Evolutionary conservation across 2,888 invertebrate species (phyloP).

Genomic region (Ceramica pisi): DNA sequence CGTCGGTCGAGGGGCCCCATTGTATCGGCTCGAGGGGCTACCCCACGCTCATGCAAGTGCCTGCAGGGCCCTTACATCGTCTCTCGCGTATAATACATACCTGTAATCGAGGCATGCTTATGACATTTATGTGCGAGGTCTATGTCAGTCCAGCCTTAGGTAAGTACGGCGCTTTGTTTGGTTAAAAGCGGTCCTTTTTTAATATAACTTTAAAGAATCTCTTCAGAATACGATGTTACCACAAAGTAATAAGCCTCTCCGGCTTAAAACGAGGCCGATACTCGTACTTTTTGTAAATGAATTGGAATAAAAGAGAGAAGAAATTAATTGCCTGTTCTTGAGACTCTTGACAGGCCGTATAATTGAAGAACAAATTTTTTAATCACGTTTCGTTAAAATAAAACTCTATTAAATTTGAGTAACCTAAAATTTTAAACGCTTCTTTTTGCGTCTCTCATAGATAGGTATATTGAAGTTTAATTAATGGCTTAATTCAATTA

Average conservation of each 20-base stretch:
- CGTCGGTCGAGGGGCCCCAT: slow-evolving; percentile 57
- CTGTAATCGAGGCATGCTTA: slow-evolving; percentile 39
- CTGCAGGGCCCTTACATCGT: slow-evolving; percentile 47
- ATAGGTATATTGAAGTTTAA: slow-evolving; percentile 39
- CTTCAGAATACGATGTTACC: not conserved
- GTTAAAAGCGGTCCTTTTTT: not conserved
- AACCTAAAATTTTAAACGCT: slow-evolving; percentile 36
- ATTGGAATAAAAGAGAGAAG: slow-evolving; percentile 49
- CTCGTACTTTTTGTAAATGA: slow-evolving; percentile 31
- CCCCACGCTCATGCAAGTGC: slow-evolving; percentile 52
- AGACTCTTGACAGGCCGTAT: slow-evolving; percentile 53
- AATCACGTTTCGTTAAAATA: slow-evolving; percentile 58
- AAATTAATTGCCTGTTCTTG: slow-evolving; percentile 59
- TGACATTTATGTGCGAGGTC: slow-evolving; percentile 25
- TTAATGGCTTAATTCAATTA: slow-evolving; percentile 20
- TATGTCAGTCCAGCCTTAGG: not conserved
- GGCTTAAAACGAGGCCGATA: slow-evolving; percentile 17
- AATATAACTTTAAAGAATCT: not conserved
- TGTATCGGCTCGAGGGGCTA: slow-evolving; percentile 54
- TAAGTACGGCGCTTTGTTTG: not conserved
- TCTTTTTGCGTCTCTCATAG: slow-evolving; percentile 24
- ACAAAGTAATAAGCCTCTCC: slow-evolving; percentile 25
- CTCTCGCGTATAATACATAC: slow-evolving; percentile 40
- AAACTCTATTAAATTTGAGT: slow-evolving; percentile 54
- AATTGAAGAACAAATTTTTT: slow-evolving; percentile 50